Base-by-base conservation (phyloP, 1,140 invertebrate species). In the Hormaphis cornu region DNA sequence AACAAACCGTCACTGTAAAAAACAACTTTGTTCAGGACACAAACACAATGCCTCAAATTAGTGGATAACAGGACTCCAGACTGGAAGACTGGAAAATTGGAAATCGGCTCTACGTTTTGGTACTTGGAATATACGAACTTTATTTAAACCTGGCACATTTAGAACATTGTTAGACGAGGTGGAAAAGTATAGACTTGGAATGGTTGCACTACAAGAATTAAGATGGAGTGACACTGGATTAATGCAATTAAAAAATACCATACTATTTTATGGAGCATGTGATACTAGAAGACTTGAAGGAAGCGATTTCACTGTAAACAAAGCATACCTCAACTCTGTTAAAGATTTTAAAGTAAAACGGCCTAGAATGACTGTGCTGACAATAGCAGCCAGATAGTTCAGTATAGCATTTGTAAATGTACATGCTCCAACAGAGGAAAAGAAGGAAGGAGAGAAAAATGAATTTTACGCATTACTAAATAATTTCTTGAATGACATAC, bases 181-280 rank as follows among this genome's bases (percentile, higher is more conserved):
- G n/a, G 18, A 37, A 10, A 72, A 69, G 44, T 73, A 72, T 56
- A 56, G 58, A 35, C 50, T 73, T 30, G 56, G 71, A 30, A 46
- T 73, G 24, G 71, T 72, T 9, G 72, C 71, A 18, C 44, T 73
- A 44, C 71, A 73, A 59, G n/a, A n/a, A n/a, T n/a, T n/a, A n/a
- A n/a, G n/a, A n/a, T n/a, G n/a, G n/a, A n/a, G n/a, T n/a, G n/a
- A 33, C 30, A 33, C 30, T 33, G 30, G 30, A 33, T 33, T 9
- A 33, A 33, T 33, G 30, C 30, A 33, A 33, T 33, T 33, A 33
- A 33, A 33, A 33, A 33, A 33, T 33, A 33, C 30, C 9, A 33
- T 9, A 33, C 30, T 33, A 4, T 33, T 33, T 33, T 33, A 33
- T 33, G 40, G 40, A 42, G 40, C 16, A 42, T 42, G 40, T 42